Base-by-base conservation (phyloP, 1,140 invertebrate species). In the Lordiphosa mommai region DNA sequence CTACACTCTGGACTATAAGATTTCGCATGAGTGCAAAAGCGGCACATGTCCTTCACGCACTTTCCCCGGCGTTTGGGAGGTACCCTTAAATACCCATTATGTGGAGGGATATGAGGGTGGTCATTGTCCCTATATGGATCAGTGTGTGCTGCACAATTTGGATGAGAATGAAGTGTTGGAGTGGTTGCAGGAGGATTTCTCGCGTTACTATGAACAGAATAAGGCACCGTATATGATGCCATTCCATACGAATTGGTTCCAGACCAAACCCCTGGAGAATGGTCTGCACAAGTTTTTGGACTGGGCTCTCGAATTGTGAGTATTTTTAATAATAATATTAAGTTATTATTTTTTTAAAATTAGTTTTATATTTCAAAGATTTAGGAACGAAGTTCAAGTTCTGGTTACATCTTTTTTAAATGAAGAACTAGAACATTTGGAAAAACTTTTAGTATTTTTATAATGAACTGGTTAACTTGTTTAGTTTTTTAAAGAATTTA, bases 241-340 rank as follows among this genome's bases (percentile, higher is more conserved):
- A 3, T 96, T 97, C 92, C 96, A 97, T 67, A 97, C 96, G 6
- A 97, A 97, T 89, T 98, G 96, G 96, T 97, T 98, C 91, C 95
- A 96, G 79, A 95, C 96, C 41, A 95, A 96, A 65, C 94, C 94
- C 64, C 90, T 97, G 1, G 95, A 97, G 86, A 90, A 92, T 53
- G 96, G 96, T 16, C 90, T 98, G 1, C 93, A 94, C 49, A 96
- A 97, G 88, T 98, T 98, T 87, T 88, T 98, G 14, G 94, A 96
- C 56, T 96, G 95, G 93, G 93, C 93, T 0, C 89, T 93, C 16
- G 92, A 92, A 43, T 89, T 94, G 94, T 96, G 91, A 93, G 93
- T 93, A 84, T 9, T 8, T n/a, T n/a, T 1, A 14, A 53, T 0
- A 7, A 1, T 1, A 4, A 3, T 3, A 14, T n/a, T 2, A 12